Percentiles rank a stretch among this genome's conserved stretches.
Conservation (phyloP, 2,113 vertebrate genomes). For the Azemiops feae region DNA sequence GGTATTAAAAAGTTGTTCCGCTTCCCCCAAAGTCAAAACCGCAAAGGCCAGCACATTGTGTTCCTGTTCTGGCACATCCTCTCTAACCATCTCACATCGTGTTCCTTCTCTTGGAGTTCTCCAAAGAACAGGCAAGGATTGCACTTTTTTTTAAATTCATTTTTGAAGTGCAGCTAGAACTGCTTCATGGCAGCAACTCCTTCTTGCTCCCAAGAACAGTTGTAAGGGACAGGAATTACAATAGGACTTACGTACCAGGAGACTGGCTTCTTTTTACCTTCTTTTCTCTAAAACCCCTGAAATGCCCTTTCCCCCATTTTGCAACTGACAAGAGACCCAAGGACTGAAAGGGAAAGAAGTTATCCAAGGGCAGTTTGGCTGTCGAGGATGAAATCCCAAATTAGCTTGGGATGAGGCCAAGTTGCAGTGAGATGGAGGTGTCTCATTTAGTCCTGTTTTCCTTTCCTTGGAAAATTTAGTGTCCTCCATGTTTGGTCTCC, state of each 20-base stretch:
- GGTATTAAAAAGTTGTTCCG: not conserved
- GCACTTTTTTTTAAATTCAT: not conserved
- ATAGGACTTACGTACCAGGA: not conserved
- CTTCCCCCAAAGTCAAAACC: not conserved
- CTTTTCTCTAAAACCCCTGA: accelerated
- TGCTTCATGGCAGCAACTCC: not conserved
- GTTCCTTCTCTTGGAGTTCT: not conserved
- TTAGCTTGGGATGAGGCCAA: not conserved
- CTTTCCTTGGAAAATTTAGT: not conserved
- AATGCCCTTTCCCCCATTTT: not conserved
- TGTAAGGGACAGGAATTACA: not conserved
- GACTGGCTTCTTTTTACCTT: not conserved
- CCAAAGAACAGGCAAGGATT: not conserved
- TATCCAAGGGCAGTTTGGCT: not conserved
- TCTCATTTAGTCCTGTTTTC: not conserved
- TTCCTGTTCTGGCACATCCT: not conserved
- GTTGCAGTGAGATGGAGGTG: not conserved
- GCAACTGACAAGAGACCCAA: not conserved
- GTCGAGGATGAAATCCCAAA: not conserved
- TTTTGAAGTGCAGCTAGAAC: not conserved
- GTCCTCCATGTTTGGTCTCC: accelerated
- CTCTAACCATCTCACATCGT: not conserved
- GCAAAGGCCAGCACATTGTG: not conserved
- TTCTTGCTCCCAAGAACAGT: not conserved
- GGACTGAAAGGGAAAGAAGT: not conserved